Percentiles rank a stretch among this genome's conserved stretches.
phyloP scores from a whole-genome alignment of 2,797 vertebrate genomes.

The Sphenopsis melanotis region DNA sequence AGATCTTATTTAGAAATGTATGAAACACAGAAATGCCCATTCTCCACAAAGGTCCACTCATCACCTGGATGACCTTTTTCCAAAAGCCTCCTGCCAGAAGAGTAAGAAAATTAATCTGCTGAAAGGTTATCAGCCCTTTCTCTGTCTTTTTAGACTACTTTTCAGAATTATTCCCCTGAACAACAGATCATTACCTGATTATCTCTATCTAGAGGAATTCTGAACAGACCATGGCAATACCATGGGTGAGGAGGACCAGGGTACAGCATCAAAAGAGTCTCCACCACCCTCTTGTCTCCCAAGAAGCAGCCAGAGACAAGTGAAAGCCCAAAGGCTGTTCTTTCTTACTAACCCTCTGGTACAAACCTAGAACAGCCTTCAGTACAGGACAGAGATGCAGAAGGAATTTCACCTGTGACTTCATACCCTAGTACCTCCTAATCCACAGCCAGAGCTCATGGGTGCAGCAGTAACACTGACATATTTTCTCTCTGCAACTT shows the following conservation, averaged over 20 bases:
- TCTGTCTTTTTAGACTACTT: neutral
- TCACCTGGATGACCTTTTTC: neutral
- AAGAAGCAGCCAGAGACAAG: neutral
- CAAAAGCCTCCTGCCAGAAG: neutral
- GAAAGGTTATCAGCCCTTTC: neutral
- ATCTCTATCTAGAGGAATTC: neutral
- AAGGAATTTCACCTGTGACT: neutral
- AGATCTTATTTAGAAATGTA: neutral
- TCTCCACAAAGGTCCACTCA: neutral
- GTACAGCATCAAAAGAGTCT: neutral
- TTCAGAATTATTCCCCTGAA: neutral
- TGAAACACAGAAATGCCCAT: neutral
- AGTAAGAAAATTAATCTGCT: neutral
- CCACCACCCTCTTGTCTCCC: neutral
- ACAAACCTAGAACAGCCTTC: neutral
- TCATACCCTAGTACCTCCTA: neutral
- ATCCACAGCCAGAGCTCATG: neutral
- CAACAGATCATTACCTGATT: neutral
- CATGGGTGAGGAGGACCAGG: neutral
- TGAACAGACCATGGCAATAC: neutral
- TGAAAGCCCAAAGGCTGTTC: neutral
- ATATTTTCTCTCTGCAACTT: neutral
- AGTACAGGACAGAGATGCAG: neutral
- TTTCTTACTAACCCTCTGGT: neutral
- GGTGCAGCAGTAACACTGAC: neutral